phyloP scores from a whole-genome alignment of 2,888 invertebrate species.

The Macrophya alboannulata region DNA sequence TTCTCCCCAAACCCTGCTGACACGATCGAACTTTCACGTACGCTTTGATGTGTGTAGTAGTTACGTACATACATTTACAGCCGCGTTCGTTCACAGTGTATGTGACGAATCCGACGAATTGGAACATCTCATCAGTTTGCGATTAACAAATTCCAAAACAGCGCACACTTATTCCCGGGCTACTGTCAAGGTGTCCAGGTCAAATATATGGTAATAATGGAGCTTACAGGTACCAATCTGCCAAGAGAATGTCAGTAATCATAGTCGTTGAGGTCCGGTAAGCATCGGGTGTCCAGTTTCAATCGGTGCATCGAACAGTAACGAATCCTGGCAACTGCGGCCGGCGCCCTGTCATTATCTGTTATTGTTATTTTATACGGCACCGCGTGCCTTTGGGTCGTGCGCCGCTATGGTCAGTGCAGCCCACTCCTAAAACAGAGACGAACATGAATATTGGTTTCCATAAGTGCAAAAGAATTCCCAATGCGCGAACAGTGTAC shows the following conservation, averaged over 20 bases:
- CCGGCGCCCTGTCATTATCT: slow-evolving; percentile 73
- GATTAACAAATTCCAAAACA: slow-evolving; percentile 32
- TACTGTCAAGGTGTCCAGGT: slow-evolving; percentile 54
- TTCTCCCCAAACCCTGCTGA: not conserved
- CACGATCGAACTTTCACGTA: slow-evolving; percentile 31
- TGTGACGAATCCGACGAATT: not conserved
- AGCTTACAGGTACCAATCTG: slow-evolving; percentile 65
- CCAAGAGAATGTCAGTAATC: slow-evolving; percentile 70
- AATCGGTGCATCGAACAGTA: slow-evolving; percentile 75
- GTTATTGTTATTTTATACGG: slow-evolving; percentile 61
- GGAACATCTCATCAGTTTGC: not conserved
- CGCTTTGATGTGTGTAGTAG: not conserved
- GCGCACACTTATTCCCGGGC: slow-evolving; percentile 27
- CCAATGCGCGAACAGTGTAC: not conserved
- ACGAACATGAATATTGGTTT: slow-evolving; percentile 12
- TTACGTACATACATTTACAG: not conserved
- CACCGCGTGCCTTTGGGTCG: slow-evolving; percentile 43
- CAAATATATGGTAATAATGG: slow-evolving; percentile 64
- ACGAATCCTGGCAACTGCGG: slow-evolving; percentile 69
- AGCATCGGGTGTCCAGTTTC: slow-evolving; percentile 77
- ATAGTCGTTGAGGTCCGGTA: slow-evolving; percentile 73
- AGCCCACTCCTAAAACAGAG: not conserved
- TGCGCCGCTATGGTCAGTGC: slow-evolving; percentile 33
- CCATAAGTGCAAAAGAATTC: not conserved
- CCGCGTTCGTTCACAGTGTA: not conserved